Evolutionary conservation across 2,113 vertebrate species (phyloP).

Genomic region (Rhinogobius similis): DNA sequence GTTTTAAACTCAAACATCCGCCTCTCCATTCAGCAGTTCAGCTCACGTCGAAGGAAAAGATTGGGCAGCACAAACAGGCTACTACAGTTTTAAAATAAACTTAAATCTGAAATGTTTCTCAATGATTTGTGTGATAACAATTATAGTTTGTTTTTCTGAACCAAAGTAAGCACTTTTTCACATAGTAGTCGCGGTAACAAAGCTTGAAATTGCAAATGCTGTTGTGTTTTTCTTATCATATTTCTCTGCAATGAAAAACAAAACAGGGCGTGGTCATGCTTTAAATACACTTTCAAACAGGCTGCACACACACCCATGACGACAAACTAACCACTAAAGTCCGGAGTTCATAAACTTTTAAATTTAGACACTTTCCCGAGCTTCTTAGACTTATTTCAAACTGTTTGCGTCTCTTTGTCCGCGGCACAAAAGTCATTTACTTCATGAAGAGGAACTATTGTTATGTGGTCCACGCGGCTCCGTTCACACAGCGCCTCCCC

Average conservation of each 20-base stretch:
- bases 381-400: constrained; percentile 46
- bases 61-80: too few species aligned
- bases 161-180: too few species aligned
- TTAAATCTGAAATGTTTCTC: too few species aligned
- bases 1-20: too few species aligned
- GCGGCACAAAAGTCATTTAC: constrained; percentile 61
- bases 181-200: background rate
- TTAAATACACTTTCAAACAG: background rate
- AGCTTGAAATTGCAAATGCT: background rate
- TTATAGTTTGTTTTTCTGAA: too few species aligned
- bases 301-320: background rate
- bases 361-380: constrained; percentile 7
- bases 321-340: background rate
- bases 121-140: too few species aligned
- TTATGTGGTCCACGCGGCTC: constrained; percentile 47
- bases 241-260: background rate
- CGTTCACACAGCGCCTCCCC: constrained; percentile 31
- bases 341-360: background rate
- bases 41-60: too few species aligned
- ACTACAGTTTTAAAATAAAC: too few species aligned
- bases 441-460: constrained; percentile 63
- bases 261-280: background rate
- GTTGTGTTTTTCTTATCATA: background rate
- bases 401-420: constrained; percentile 22
- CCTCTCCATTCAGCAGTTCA: too few species aligned